phyloP scores from a whole-genome alignment of 1,140 invertebrate species.

The Dendrolimus kikuchii region DNA sequence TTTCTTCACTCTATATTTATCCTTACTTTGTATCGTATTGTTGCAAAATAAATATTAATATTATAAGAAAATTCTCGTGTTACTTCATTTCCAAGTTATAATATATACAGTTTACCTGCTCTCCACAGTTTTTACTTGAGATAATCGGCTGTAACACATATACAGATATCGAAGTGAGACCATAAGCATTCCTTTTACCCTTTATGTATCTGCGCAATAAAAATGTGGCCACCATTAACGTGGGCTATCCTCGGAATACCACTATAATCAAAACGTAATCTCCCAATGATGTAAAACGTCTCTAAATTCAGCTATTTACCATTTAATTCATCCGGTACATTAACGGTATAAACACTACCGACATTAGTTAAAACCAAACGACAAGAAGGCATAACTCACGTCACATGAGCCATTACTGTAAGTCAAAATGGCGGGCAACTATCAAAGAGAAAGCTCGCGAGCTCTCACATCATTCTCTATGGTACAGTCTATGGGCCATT shows the following conservation, averaged over 20 bases:
- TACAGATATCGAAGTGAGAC: too few relatives aligned
- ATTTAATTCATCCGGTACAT: conserved; percentile 48
- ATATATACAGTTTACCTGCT: too few relatives aligned
- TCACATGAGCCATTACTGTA: conserved; percentile 62
- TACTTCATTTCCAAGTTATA: too few relatives aligned
- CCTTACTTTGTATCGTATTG: too few relatives aligned
- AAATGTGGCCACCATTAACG: not conserved
- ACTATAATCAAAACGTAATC: too few relatives aligned
- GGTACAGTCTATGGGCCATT: conserved; percentile 49
- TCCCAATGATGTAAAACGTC: not conserved
- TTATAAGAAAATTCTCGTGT: too few relatives aligned
- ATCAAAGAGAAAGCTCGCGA: conserved; percentile 67
- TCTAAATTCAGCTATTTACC: conserved; percentile 14
- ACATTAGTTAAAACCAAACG: conserved; percentile 60
- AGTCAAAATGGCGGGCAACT: conserved; percentile 66
- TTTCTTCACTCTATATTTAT: too few relatives aligned
- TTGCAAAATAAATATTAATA: too few relatives aligned
- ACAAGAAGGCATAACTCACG: conserved; percentile 63
- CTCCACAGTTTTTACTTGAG: too few relatives aligned
- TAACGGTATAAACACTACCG: conserved; percentile 47
- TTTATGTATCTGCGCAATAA: not conserved
- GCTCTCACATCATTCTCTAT: conserved; percentile 68
- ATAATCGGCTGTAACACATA: too few relatives aligned
- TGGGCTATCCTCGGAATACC: not conserved
- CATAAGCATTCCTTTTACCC: too few relatives aligned